A percentile compares a stretch with the other conserved stretches of the same genome.
phyloP scores from a whole-genome alignment of 2,113 vertebrate genomes.

The Theropithecus gelada region DNA sequence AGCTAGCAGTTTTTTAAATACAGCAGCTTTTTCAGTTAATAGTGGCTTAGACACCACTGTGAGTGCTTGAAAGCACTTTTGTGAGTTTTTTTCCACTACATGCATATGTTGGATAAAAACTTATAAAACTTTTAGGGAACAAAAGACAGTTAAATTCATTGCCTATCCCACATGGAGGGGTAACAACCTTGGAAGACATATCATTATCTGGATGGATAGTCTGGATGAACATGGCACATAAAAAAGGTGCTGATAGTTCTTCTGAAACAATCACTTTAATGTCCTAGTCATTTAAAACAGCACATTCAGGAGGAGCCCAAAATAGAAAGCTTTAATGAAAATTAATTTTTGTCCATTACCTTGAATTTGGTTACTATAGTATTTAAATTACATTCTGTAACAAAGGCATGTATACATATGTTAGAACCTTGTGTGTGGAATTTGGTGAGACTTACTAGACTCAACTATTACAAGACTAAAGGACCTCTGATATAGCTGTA shows the following conservation, averaged over 20 bases:
- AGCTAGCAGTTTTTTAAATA: background rate
- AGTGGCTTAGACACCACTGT: background rate
- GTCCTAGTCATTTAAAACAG: background rate
- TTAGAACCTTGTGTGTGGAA: background rate
- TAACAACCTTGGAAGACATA: background rate
- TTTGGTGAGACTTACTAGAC: background rate
- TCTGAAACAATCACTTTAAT: background rate
- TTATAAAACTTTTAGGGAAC: background rate
- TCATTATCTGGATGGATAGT: background rate
- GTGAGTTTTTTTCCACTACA: background rate
- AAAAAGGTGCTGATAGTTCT: background rate
- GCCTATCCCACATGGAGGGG: background rate
- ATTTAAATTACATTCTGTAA: background rate
- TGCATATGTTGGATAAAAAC: background rate
- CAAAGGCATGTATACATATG: background rate
- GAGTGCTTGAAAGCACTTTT: background rate
- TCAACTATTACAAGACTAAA: background rate
- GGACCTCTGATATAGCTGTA: background rate
- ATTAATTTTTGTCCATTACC: background rate
- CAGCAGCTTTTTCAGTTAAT: background rate
- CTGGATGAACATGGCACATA: background rate
- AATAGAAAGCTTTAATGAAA: background rate
- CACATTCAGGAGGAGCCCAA: background rate
- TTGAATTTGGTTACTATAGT: background rate
- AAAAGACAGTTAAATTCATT: conserved; percentile 14